These are phyloP conservation scores for Anarrhichthys ocellatus DNA, from an alignment of 2,113 vertebrate genomes.

Conservation along the genomic window DNA sequence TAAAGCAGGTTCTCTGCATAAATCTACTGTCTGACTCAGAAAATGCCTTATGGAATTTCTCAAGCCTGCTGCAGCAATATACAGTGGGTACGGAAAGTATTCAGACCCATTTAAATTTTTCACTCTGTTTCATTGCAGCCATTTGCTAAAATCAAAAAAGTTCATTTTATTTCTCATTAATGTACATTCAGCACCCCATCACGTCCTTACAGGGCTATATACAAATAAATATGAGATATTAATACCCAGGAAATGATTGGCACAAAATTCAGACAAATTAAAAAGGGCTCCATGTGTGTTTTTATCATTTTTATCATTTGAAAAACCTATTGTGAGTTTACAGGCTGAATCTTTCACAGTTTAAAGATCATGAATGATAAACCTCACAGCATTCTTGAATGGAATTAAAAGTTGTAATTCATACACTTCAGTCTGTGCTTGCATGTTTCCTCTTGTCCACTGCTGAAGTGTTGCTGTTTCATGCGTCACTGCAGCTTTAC, in stretches of 20 bases:
- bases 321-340: background rate
- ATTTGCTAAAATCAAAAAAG: too few species aligned
- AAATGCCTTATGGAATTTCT: conserved; percentile 54
- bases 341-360: background rate
- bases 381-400: background rate
- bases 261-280: background rate
- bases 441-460: background rate
- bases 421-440: background rate
- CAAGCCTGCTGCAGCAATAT: conserved; percentile 50
- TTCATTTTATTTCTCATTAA: too few species aligned
- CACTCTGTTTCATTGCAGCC: too few species aligned
- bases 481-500: background rate
- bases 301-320: background rate
- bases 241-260: background rate
- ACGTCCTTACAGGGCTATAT: conserved; percentile 8
- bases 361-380: background rate
- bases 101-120: too few species aligned
- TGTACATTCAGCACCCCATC: too few species aligned
- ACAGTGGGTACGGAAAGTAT: too few species aligned
- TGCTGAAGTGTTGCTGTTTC: background rate
- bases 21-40: conserved; percentile 47
- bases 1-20: conserved; percentile 45
- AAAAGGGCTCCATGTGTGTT: too few species aligned
- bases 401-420: background rate
- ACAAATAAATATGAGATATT: background rate